Base-by-base conservation (phyloP, 1,140 invertebrate species). In the Melitaea cinxia region DNA sequence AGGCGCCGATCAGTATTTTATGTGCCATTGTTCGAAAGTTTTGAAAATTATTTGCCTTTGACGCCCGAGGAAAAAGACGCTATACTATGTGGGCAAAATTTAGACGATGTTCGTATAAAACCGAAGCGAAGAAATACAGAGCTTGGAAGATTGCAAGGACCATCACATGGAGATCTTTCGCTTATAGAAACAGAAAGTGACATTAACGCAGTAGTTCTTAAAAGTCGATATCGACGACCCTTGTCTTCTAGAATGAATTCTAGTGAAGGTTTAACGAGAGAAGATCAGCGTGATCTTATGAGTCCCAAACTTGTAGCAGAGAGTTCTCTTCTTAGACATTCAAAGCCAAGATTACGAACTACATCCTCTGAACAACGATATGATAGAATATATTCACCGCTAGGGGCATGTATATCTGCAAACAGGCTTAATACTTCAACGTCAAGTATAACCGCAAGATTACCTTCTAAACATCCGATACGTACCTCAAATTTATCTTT, bases 1-100 rank as follows among this genome's bases (percentile, higher is more conserved):
- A 83, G 92, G 10, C 91, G 93, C 30, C 91, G 92, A 49, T 93
- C 93, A 49, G 92, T 92, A 56, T 93, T 93, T 82, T 93, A 93
- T 73, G 92, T 93, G 56, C 92, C 93, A 65, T 78, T 93, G 57
- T 92, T 93, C 14, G 90, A 91, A 70, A 92, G 89, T 70, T 90
- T 92, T 49, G 90, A 91, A 56, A 91, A 91, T 63, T 92, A 91
- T 59, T 72, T 91, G 45, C 91, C 91, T 12, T 73, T 91, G 30
- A 85, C 89, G 12, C 72, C 81, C 24, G 83, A 88, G 76, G 85
- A 89, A 72, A 88, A 83, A 56, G 86, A 91, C 63, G 87, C 89
- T n/a, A 59, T 89, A 33, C 78, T 91, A 80, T 82, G 78, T 35
- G 88, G 88, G 0, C 73, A 74, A 60, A 78, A 80, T 45, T 67